phyloP scores from a whole-genome alignment of 2,797 vertebrate species.

The Spea hammondii region DNA sequence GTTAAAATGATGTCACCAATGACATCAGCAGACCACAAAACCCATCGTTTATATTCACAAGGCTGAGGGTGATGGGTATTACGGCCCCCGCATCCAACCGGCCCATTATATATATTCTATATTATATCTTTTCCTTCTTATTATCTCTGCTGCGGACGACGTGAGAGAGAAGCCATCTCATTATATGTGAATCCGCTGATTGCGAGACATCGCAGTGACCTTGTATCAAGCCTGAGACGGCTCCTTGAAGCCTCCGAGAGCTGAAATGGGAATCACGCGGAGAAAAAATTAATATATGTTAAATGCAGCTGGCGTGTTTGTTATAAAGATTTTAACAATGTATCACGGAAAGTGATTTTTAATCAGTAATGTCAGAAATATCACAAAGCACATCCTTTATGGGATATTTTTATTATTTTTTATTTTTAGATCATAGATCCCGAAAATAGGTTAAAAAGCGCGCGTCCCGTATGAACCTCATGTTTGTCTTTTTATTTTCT shows the following conservation, averaged over 20 bases:
- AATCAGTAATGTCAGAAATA: background rate
- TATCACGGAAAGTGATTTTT: background rate
- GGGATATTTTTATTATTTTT: background rate
- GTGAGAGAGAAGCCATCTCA: background rate
- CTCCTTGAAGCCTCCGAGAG: background rate
- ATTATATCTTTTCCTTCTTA: too few species aligned
- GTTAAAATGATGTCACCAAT: too few species aligned
- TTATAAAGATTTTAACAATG: background rate
- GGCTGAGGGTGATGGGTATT: too few species aligned
- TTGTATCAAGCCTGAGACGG: background rate
- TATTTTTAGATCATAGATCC: too few species aligned
- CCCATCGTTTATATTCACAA: too few species aligned
- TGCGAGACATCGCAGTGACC: background rate
- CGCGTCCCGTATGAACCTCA: too few species aligned
- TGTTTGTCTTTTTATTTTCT: too few species aligned
- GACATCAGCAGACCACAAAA: too few species aligned
- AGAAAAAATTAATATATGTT: background rate
- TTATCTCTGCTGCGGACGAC: too few species aligned
- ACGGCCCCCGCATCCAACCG: too few species aligned
- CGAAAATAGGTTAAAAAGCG: too few species aligned
- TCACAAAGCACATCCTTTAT: background rate
- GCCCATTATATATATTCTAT: too few species aligned
- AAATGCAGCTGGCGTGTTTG: background rate
- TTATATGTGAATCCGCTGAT: constrained; percentile 5
- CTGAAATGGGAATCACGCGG: background rate